Evolutionary conservation across 2,113 vertebrate genomes (phyloP), one percentile per base, ranked within the genome.

Genomic region (Phalacrocorax carbo): DNA sequence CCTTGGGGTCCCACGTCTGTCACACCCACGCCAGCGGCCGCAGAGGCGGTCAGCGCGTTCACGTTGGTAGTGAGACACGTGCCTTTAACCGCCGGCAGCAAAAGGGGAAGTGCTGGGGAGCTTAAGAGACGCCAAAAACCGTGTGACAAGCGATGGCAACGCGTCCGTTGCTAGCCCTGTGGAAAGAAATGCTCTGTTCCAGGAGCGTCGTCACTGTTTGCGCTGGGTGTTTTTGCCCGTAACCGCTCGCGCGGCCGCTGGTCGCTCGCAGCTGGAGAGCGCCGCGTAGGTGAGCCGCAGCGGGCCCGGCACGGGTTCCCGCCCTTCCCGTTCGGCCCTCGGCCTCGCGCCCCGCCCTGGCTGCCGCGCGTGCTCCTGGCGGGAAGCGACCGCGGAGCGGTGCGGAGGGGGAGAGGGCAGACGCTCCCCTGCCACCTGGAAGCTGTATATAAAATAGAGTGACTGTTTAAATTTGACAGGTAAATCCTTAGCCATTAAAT

Each of bases 111-210:
- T 20, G 27, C 6, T 7, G 13, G 38, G 51, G 30, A 82, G 4
- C 21, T 30, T 25, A 6, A 65, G 46, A 16, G 70, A 7, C 55
- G 44, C 58, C 58, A 20, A 22, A 57, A 14, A 20, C 3, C 3
- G 6, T 10, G 5, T 17, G 72, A 10, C 30, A 11, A 5, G 14
- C 22, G 1, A 3, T 44, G 5, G 5, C 23, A 2, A 1, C 4
- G 20, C 6, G 0, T 12, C 38, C 20, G 8, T n/a, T 76, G 38
- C 38, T 42, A 32, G 0, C 18, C 52, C 52, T 36, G 36, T 32
- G 10, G 65, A 46, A 70, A 70, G 16, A 70, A 29, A 46, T 3
- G 12, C 4, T 3, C 32, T 2, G 14, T 26, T 78, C 82, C 61
- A 2, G 36, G 36, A n/a, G 51, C 80, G 3, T 51, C 52, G 23